These are phyloP conservation scores for Anastrepha obliqua DNA, from an alignment of 1,140 invertebrate species.

Conservation along the genomic window DNA sequence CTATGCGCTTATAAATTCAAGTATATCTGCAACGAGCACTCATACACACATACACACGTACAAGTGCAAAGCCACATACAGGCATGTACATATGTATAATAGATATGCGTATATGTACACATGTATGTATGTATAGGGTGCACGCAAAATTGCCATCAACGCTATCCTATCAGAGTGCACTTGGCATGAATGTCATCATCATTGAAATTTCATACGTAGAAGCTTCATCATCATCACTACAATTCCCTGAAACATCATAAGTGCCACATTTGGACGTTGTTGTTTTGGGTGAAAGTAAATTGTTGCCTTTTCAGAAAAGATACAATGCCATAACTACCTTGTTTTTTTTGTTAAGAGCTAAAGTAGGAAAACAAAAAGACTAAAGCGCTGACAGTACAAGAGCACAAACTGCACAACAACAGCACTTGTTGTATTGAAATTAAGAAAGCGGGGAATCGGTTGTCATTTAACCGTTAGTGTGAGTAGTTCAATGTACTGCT, in stretches of 20 bases:
- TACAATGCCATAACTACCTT: slow-evolving; percentile 39
- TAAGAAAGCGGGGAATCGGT: slow-evolving; percentile 31
- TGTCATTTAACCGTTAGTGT: not conserved
- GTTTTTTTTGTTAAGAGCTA: slow-evolving; percentile 19
- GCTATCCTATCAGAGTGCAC: slow-evolving; percentile 42
- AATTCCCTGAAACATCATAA: slow-evolving; percentile 27
- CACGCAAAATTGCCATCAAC: slow-evolving; percentile 20
- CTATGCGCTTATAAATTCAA: slow-evolving; percentile 41
- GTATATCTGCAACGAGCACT: not conserved
- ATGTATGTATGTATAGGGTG: not conserved
- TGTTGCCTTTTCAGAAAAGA: slow-evolving; percentile 32
- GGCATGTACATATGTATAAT: not conserved
- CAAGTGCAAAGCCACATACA: not conserved
- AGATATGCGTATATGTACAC: too few species aligned
- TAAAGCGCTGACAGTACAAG: slow-evolving; percentile 22
- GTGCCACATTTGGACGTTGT: slow-evolving; percentile 40
- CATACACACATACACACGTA: not conserved
- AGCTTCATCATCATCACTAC: slow-evolving; percentile 16
- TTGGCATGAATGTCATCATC: slow-evolving; percentile 23
- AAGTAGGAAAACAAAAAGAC: slow-evolving; percentile 44
- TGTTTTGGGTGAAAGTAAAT: slow-evolving; percentile 46
- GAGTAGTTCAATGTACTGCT: slow-evolving; percentile 37
- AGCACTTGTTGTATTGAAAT: slow-evolving; percentile 27
- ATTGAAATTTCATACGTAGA: not conserved
- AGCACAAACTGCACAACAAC: slow-evolving; percentile 8